Base-by-base conservation (phyloP, 2,113 vertebrate species). In the Colinus virginianus region DNA sequence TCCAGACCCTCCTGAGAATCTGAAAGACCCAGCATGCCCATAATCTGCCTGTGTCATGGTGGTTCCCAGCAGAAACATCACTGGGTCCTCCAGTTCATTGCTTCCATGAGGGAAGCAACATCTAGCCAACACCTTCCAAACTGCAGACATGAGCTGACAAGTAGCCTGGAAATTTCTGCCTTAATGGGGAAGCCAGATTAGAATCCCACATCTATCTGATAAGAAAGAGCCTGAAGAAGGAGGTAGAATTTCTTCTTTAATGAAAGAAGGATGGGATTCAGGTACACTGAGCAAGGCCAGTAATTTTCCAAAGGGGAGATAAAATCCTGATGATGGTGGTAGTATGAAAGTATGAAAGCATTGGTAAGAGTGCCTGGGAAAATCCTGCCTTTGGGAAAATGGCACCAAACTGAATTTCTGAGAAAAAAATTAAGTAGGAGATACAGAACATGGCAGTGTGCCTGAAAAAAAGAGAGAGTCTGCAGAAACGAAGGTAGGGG, bases 101-200 rank as follows among this genome's bases (percentile, higher is more conserved):
- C 59, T 92, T 94, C 59, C 26, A 11, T 64, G 56, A 85, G 42
- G 25, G 79, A 84, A 75, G n/a, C 38, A 87, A 26, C 38, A 64
- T 69, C 34, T 51, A 85, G 0, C 17, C 67, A 77, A 46, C 78
- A 79, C 71, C 49, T 87, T 90, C 26, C 59, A 12, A 88, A 84
- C 48, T 63, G 59, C 49, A 93, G 82, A 63, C 46, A 0, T 79
- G 91, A 91, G 69, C 64, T 87, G 79, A 94, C 89, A 95, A 84
- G 93, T 67, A 66, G 64, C 43, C 34, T 91, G 64, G 75, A 92
- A 91, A 89, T 68, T 95, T 88, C 77, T 90, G 75, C 75, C 67
- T 55, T 89, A 91, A 79, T 91, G 63, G 56, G 61, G 71, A 79
- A 93, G 34, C 76, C 61, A 68, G 85, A 85, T 90, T 59, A 71